Conservation (phyloP, 2,888 invertebrate genomes). For the Aspidiotus rigidus region DNA sequence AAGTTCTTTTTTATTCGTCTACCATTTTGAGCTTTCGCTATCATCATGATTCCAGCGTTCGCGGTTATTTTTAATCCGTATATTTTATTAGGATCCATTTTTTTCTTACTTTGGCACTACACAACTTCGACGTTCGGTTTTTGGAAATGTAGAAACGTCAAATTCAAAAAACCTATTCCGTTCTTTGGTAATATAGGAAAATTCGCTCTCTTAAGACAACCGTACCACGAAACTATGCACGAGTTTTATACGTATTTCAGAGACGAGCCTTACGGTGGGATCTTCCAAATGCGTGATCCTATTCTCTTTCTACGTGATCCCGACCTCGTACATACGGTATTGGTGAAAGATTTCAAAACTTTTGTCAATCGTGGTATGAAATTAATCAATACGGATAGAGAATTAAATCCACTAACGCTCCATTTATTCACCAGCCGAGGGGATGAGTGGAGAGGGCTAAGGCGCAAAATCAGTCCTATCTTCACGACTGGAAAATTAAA, state of each 20-base stretch:
- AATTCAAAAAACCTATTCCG: conserved; percentile 42
- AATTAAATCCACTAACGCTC: conserved; percentile 36
- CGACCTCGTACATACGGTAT: conserved; percentile 28
- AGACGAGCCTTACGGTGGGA: conserved; percentile 37
- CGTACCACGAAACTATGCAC: conserved; percentile 16
- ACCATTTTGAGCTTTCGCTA: no score
- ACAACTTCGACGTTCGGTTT: conserved; percentile 42
- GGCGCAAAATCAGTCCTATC: conserved; percentile 43
- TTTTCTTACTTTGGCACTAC: conserved; percentile 26
- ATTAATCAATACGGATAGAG: conserved; percentile 25
- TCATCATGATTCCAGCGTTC: no score
- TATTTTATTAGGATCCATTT: background rate
- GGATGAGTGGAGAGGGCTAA: conserved; percentile 42
- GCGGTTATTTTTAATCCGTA: background rate
- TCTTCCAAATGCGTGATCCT: conserved; percentile 33
- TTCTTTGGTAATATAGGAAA: conserved; percentile 43
- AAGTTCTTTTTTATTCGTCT: no score
- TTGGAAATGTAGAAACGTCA: conserved; percentile 44
- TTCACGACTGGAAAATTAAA: conserved; percentile 45
- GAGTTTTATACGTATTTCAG: conserved; percentile 23
- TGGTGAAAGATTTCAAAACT: conserved; percentile 37
- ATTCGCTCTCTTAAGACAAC: background rate
- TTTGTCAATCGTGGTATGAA: conserved; percentile 36
- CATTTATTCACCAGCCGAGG: conserved; percentile 39
- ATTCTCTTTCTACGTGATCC: conserved; percentile 33